These are phyloP conservation scores for Andrena marginata DNA, from an alignment of 2,888 invertebrate species.

Conservation along the genomic window DNA sequence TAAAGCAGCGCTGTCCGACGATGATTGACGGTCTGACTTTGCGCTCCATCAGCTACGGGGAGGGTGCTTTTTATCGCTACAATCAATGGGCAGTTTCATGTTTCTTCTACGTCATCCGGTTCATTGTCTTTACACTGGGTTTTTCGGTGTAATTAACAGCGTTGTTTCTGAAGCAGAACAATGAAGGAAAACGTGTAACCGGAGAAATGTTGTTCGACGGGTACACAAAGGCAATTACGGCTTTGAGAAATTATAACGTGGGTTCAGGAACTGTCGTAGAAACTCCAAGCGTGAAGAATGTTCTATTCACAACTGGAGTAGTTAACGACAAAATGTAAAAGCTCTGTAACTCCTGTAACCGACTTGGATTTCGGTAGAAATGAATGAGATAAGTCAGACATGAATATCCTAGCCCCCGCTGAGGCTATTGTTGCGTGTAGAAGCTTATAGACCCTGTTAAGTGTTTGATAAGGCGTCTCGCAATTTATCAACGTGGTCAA, in stretches of 20 bases:
- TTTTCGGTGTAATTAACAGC: background rate
- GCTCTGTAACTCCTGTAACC: background rate
- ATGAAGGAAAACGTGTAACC: no score
- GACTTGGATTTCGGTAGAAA: slow-evolving; percentile 1
- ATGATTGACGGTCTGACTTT: slow-evolving; percentile 53
- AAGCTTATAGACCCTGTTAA: background rate
- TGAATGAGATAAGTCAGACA: background rate
- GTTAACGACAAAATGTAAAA: background rate
- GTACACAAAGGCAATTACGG: no score
- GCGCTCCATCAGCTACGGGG: slow-evolving; percentile 25
- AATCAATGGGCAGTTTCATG: background rate
- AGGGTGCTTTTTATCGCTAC: slow-evolving; percentile 32
- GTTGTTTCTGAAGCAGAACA: background rate
- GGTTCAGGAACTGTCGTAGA: background rate
- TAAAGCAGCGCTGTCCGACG: slow-evolving; percentile 14
- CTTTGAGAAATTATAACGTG: no score
- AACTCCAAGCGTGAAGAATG: background rate
- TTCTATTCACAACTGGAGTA: background rate
- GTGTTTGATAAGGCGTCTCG: background rate
- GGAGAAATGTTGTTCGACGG: no score
- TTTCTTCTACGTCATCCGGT: background rate
- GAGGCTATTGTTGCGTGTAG: background rate
- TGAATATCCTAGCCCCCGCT: background rate
- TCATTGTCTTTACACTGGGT: background rate
- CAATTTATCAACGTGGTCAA: slow-evolving; percentile 3